A percentile compares a stretch with the other conserved stretches of the same genome.
These are phyloP conservation scores for Heliopora coerulea DNA, from an alignment of 92 coral and sea anemone species.

Conservation along the genomic window DNA sequence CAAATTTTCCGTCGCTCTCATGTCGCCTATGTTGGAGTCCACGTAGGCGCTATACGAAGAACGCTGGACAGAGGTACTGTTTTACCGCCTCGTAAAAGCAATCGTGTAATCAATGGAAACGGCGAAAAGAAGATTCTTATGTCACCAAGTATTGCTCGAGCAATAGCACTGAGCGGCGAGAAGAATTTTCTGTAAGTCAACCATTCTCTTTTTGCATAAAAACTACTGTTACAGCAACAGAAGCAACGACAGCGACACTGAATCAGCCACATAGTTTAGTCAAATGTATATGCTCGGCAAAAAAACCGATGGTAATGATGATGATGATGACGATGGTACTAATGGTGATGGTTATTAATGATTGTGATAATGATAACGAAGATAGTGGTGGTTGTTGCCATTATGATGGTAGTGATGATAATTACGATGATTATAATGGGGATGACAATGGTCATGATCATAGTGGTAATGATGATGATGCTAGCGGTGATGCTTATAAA, in stretches of 20 bases:
- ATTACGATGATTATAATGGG: neutral
- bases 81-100: slow-evolving; percentile 67
- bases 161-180: slow-evolving; percentile 19
- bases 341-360: slow-evolving; percentile 12
- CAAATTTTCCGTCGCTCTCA: slow-evolving; percentile 79
- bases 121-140: slow-evolving; percentile 22
- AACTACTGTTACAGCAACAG: too few relatives aligned
- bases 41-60: slow-evolving; percentile 82
- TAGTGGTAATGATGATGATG: neutral
- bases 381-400: too few relatives aligned
- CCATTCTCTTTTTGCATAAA: too few relatives aligned
- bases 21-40: slow-evolving; percentile 83
- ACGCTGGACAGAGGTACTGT: slow-evolving; percentile 89
- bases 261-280: too few relatives aligned
- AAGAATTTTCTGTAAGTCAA: slow-evolving; percentile 37
- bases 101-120: neutral
- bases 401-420: slow-evolving; percentile 8
- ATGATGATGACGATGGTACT: neutral
- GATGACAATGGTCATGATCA: slow-evolving; percentile 1
- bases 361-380: slow-evolving; percentile 2
- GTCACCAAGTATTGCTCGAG: slow-evolving; percentile 37
- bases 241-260: too few relatives aligned
- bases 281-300: too few relatives aligned
- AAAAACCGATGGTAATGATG: slow-evolving; percentile 33
- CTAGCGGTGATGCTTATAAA: too few relatives aligned